A percentile compares a stretch with the other conserved stretches of the same genome.
phyloP scores from a whole-genome alignment of 2,888 invertebrate species.

The Luperina nickerlii region DNA sequence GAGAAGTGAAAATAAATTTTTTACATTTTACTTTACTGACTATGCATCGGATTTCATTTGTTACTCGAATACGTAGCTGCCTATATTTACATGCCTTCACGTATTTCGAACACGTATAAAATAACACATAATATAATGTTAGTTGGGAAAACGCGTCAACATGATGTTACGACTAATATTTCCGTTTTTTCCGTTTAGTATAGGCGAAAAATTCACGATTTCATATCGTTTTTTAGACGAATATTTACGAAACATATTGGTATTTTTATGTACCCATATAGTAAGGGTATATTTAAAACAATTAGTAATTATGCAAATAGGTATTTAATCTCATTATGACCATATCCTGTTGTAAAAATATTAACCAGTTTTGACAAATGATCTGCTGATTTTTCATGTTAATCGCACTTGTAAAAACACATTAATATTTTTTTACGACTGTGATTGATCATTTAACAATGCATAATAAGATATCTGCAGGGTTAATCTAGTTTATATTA shows the following conservation, averaged over 20 bases:
- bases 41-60: too few relatives aligned
- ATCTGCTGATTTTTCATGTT: slow-evolving; percentile 17
- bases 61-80: not conserved
- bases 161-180: slow-evolving; percentile 3
- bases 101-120: not conserved
- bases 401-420: slow-evolving; percentile 18
- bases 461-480: slow-evolving; percentile 7
- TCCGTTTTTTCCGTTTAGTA: not conserved
- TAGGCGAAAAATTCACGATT: not conserved
- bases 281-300: not conserved
- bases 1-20: too few relatives aligned
- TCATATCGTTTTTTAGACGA: not conserved
- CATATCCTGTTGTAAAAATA: slow-evolving; percentile 24
- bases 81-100: not conserved
- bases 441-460: slow-evolving; percentile 9
- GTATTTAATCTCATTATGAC: not conserved
- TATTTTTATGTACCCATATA: not conserved
- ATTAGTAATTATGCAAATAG: not conserved
- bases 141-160: slow-evolving; percentile 20
- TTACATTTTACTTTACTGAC: too few relatives aligned
- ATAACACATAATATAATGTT: not conserved
- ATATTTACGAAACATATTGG: not conserved
- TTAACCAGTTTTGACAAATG: slow-evolving; percentile 42
- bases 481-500: slow-evolving; percentile 29
- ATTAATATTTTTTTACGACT: slow-evolving; percentile 8